Evolutionary conservation across 2,113 vertebrate species (phyloP).

Genomic region (Gymnorhina tibicen): DNA sequence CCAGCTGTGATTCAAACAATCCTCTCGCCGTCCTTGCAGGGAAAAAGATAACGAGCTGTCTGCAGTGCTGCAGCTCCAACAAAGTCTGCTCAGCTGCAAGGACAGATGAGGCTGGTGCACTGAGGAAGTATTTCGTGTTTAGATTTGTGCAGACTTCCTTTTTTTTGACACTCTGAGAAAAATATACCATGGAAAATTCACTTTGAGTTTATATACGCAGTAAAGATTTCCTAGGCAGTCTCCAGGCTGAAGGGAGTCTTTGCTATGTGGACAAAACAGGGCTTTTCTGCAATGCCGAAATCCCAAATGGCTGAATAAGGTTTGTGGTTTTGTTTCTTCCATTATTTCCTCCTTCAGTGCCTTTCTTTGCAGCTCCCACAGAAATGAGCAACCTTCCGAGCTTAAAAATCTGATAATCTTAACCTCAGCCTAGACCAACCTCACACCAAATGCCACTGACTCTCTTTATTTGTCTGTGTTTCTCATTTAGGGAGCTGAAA

Average conservation of each 20-base stretch:
- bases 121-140: background rate
- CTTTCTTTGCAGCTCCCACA: background rate
- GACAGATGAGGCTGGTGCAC: background rate
- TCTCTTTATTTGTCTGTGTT: background rate
- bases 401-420: background rate
- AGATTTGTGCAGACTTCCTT: background rate
- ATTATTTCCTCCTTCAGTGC: background rate
- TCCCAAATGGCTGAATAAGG: background rate
- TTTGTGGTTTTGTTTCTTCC: background rate
- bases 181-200: fast-evolving
- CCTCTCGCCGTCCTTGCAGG: background rate
- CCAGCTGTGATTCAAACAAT: background rate
- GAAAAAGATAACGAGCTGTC: background rate
- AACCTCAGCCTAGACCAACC: background rate
- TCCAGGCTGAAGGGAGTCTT: background rate
- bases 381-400: background rate
- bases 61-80: background rate
- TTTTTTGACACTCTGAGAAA: background rate
- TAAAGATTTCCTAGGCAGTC: background rate
- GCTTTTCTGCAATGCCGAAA: background rate
- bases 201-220: background rate
- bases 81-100: background rate
- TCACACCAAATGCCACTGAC: background rate
- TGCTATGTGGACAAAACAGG: background rate
- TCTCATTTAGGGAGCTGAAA: background rate